Base-by-base conservation (phyloP, 2,888 invertebrate species). In the Tethea ocularis region DNA sequence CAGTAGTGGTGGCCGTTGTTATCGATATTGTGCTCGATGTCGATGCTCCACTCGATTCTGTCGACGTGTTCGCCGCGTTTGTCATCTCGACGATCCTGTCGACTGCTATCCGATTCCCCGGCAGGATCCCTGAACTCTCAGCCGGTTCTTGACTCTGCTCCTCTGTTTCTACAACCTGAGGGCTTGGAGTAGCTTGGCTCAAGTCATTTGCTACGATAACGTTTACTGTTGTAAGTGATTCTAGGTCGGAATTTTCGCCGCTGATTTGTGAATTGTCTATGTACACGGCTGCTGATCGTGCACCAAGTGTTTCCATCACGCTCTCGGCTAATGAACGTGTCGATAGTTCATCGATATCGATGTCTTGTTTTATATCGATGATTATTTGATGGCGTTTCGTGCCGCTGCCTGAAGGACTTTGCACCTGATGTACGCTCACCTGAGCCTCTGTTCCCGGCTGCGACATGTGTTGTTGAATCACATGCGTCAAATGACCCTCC, bases 361-460 rank as follows among this genome's bases (percentile, higher is more conserved):
- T 90, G 54, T 93, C 93, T 63, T 93, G 93, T 64, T 93, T 93
- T 11, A 93, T 93, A 61, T 93, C 93, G 41, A 93, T 93, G 56
- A 93, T 93, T 46, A 93, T 93, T 68, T 93, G 93, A 60, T 93
- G 93, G 0, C 91, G 79, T 61, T 93, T 93, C 13, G 80, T 82
- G 7, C 92, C 91, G 41, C 88, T 86, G 0, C 91, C 91, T 0
- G 88, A 77, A 0, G 91, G 86, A 24, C 82, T 86, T 58, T 88
- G 88, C 20, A 91, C 87, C 60, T 93, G 92, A 58, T 93, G 93
- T 0, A 93, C 92, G 80, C 92, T 91, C 26, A 93, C 92, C 63
- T 91, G 91, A 0, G 93, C 91, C 46, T 93, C 92, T 0, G 88
- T 78, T 1, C 85, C 87, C 0, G 81, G 81, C 64, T 89, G 88